Conservation (phyloP, 1,140 invertebrate species). For the Gryllus bimaculatus region DNA sequence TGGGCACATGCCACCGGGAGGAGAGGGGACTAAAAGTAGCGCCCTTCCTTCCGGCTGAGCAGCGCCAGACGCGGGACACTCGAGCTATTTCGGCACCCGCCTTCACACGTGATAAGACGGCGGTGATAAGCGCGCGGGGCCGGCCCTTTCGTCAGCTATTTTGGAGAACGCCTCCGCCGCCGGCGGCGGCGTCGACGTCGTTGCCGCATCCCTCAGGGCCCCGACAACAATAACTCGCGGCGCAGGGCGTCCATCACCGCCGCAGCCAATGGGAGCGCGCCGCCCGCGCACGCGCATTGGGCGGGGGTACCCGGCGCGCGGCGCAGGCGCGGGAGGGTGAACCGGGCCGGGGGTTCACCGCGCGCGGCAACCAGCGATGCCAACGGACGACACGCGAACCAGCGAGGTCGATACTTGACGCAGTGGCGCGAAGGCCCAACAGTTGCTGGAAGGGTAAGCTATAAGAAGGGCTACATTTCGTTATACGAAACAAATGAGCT, state of each 20-base stretch:
- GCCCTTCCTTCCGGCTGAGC: background rate
- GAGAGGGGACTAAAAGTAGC: background rate
- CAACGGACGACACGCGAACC: background rate
- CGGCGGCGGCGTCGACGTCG: background rate
- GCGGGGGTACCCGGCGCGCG: no score
- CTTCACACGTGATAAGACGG: background rate
- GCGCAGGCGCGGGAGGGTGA: background rate
- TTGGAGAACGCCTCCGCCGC: background rate
- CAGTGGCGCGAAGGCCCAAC: background rate
- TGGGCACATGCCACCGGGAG: no score
- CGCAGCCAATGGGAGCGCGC: background rate
- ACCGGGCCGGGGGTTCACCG: background rate
- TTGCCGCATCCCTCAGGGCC: background rate
- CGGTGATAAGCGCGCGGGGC: background rate
- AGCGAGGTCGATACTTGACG: background rate
- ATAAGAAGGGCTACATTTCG: no score
- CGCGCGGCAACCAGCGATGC: no score
- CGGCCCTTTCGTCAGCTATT: background rate
- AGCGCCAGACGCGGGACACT: background rate
- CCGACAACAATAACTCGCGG: constrained; percentile 2
- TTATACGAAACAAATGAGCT: no score
- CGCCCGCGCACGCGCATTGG: background rate
- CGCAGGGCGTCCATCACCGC: background rate
- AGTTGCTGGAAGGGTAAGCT: background rate
- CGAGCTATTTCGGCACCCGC: background rate